Evolutionary conservation across 2,113 vertebrate genomes (phyloP), one percentile per base, ranked within the genome.

Genomic region (Casuarius casuarius): DNA sequence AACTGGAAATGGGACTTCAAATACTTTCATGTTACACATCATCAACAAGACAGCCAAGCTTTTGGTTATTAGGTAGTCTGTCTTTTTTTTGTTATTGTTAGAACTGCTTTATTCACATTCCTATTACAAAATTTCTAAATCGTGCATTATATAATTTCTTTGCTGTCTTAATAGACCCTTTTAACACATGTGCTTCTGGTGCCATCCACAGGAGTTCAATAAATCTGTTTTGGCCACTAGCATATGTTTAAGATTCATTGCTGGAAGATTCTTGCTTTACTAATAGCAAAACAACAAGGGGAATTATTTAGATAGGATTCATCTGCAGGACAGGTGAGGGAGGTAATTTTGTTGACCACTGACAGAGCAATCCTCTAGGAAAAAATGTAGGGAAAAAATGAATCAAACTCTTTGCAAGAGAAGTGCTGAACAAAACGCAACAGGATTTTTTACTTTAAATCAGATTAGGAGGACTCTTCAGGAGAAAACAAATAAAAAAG

Each of bases 141-240:
- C 23, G 3, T 66, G 35, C 18, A 12, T 95, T 86, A 74, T 63
- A 59, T 76, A 88, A 89, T 35, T 84, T 95, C 21, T 78, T 87
- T 94, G 76, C 77, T 56, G 17, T 58, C 38, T 75, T 91, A 92
- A 89, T 65, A 81, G 11, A 26, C n/a, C 46, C n/a, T 77, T 95
- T 84, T 78, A 89, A 82, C 42, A 88, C 2, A 18, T 23, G 65
- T 91, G 52, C 61, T 89, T 94, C 73, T 95, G 91, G 81, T 97
- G 84, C 93, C 87, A 89, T 95, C 87, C 93, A 94, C 84, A 95
- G 93, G 84, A 92, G 62, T 68, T 82, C 61, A 89, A 72, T 80
- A 94, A 84, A 81, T 79, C 49, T 90, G 14, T 84, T 68, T 83
- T 49, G 49, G 38, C 8, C 15, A 63, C 31, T 62, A 18, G 20